Percentiles rank a stretch among this genome's conserved stretches.
These are phyloP conservation scores for Serilophus lunatus DNA, from an alignment of 2,113 vertebrate species.

Conservation along the genomic window DNA sequence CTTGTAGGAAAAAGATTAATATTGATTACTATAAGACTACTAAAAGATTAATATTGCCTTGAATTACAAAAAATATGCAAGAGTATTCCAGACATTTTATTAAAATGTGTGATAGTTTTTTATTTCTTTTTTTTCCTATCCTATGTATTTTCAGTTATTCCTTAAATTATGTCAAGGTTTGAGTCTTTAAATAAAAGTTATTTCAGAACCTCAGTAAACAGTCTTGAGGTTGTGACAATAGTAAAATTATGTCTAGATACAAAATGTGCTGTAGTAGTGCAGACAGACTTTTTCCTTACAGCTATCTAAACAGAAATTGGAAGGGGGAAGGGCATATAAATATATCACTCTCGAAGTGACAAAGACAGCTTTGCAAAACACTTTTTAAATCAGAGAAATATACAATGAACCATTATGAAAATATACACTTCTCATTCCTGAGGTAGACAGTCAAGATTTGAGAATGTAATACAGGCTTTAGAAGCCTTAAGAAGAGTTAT, in stretches of 20 bases:
- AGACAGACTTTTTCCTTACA: not conserved
- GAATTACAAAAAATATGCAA: not conserved
- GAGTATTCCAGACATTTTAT: not conserved
- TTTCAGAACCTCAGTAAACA: not conserved
- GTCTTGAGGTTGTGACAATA: not conserved
- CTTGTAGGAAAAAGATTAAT: not conserved
- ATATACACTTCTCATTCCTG: slow-evolving; percentile 35
- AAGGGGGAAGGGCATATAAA: slow-evolving; percentile 26
- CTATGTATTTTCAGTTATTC: not conserved
- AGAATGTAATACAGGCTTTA: not conserved
- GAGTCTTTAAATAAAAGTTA: not conserved
- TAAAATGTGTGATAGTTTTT: not conserved
- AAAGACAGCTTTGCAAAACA: slow-evolving; percentile 29
- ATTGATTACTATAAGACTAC: not conserved
- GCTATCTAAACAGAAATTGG: slow-evolving; percentile 36
- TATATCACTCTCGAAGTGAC: slow-evolving; percentile 22
- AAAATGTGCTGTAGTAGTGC: not conserved
- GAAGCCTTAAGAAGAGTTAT: slow-evolving; percentile 43
- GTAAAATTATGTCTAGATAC: not conserved
- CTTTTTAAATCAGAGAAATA: slow-evolving; percentile 45
- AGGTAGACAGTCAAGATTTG: slow-evolving; percentile 22
- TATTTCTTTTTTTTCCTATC: not conserved
- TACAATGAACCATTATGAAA: slow-evolving; percentile 35
- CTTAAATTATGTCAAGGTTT: not conserved
- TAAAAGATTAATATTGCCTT: not conserved